Evolutionary conservation across 2,888 invertebrate species (phyloP), one percentile per base, ranked within the genome.

Genomic region (Euzophera pinguis): DNA sequence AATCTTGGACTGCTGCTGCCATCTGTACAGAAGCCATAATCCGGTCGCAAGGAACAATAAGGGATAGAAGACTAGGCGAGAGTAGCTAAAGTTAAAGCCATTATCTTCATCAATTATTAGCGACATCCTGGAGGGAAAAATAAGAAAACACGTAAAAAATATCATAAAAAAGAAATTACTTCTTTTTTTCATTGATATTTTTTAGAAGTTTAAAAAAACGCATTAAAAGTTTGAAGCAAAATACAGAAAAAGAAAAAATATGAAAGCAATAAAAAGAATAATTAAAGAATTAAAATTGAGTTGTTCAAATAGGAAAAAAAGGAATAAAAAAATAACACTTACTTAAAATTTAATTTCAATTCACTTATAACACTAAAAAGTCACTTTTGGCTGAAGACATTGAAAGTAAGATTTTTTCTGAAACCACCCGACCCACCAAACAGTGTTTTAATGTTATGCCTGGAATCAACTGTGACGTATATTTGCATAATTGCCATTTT

Each of bases 1-100:
- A 63, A 95, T 65, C 14, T 84, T 80, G 0, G 87, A 80, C 57
- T 88, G 88, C 48, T 88, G 86, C 57, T 91, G 90, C 90, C 90
- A 91, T 78, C 88, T 75, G 63, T 91, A 79, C 12, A 84, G 55
- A 1, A 87, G 49, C 81, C 85, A 85, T 14, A 83, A 61, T 0
- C 57, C 63, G 0, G 80, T 64, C 0, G 71, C 70, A 6, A 80
- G 16, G 8, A 76, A 56, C 5, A 82, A 56, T 16, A 85, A 64
- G 1, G 78, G 71, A 50, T 80, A 82, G 59, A 78, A 75, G 6
- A 78, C 22, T 3, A 74, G 39, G 4, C 69, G 62, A 0, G 65
- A 57, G 5, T 54, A 34, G 38, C 38, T 65, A 53, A 65, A 55
- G 8, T 59, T 55, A 52, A 53, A 53, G 4, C 54, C 59, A 0